A percentile compares a stretch with the other conserved stretches of the same genome.
Evolutionary conservation across 2,797 vertebrate genomes (phyloP).

Genomic region (Spinibarbus caldwelli): DNA sequence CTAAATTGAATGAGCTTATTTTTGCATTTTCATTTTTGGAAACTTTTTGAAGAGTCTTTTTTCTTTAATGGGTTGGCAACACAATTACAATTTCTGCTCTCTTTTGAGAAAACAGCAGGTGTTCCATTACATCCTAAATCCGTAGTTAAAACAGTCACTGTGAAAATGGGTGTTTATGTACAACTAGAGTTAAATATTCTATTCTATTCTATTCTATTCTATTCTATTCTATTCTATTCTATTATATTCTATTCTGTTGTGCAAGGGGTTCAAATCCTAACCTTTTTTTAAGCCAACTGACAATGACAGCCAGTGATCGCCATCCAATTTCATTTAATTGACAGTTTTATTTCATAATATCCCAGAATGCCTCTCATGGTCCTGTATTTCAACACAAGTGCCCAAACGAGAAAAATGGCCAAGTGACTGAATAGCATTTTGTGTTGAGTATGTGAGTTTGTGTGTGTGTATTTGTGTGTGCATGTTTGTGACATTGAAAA

Average conservation of each 20-base stretch:
- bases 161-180: background rate
- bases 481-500: slow-evolving; percentile 15
- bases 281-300: background rate
- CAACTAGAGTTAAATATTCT: no score
- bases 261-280: background rate
- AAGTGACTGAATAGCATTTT: slow-evolving; percentile 11
- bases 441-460: background rate
- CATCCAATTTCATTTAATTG: background rate
- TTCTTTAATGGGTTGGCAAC: background rate
- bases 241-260: no score
- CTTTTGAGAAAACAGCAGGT: background rate
- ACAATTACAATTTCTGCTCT: background rate
- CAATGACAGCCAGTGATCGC: background rate
- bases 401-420: background rate
- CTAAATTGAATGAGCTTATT: slow-evolving; percentile 9
- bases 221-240: no score
- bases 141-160: background rate
- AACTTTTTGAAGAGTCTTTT: slow-evolving; percentile 16
- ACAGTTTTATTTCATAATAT: background rate
- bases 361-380: background rate
- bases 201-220: no score
- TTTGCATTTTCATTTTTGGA: slow-evolving; percentile 7
- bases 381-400: background rate
- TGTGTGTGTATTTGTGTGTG: background rate
- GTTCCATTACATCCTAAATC: background rate